Percentiles rank a stretch among this genome's conserved stretches.
Conservation (phyloP, 2,113 vertebrate species). For the Ochotona curzoniae region DNA sequence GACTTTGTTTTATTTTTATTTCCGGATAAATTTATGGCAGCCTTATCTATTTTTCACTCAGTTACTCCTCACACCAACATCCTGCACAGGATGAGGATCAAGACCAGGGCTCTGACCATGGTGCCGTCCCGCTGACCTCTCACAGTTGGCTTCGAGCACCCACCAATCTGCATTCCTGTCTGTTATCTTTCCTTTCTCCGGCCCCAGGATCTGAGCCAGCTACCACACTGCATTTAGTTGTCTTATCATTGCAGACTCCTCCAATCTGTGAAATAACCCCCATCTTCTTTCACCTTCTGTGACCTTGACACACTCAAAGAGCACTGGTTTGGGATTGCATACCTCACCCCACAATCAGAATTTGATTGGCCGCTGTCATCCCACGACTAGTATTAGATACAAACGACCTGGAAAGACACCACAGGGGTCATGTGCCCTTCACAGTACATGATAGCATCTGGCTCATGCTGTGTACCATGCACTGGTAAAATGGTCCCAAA, state of each 20-base stretch:
- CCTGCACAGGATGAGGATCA: neutral
- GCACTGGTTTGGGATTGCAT: neutral
- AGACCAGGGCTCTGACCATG: neutral
- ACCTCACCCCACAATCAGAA: neutral
- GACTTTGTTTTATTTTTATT: neutral
- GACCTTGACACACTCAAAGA: neutral
- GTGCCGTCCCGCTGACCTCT: neutral
- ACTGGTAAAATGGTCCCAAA: no score
- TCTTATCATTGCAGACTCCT: neutral
- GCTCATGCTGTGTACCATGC: neutral
- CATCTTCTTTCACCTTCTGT: neutral
- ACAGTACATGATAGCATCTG: neutral
- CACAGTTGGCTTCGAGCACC: neutral
- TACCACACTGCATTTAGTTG: neutral
- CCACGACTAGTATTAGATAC: neutral
- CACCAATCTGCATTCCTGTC: neutral
- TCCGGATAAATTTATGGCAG: neutral
- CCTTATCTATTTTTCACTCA: neutral
- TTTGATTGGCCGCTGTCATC: conserved; percentile 10
- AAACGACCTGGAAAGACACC: conserved; percentile 1
- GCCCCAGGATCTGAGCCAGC: neutral
- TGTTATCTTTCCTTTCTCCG: neutral
- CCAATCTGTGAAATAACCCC: neutral
- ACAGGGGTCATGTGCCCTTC: neutral
- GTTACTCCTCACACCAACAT: neutral